Evolutionary conservation across 2,888 invertebrate species (phyloP).

Genomic region (Cyrtodaria siliqua): DNA sequence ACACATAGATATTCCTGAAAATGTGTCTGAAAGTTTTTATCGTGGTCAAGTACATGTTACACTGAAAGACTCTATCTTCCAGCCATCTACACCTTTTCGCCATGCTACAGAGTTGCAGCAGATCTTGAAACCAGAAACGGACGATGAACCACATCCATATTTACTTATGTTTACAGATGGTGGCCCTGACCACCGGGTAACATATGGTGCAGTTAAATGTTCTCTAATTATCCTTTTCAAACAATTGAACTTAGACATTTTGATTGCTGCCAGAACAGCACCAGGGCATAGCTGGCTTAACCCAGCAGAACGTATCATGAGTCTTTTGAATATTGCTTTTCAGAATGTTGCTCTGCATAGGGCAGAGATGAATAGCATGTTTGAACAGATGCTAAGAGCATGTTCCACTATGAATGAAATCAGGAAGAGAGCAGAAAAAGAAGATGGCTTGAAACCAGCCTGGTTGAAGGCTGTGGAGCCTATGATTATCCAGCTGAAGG

Average conservation of each 20-base stretch:
- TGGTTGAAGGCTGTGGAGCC: constrained; percentile 37
- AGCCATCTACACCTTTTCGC: constrained; percentile 29
- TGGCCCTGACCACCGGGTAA: constrained; percentile 29
- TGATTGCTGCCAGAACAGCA: constrained; percentile 45
- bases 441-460: constrained; percentile 22
- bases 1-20: constrained; percentile 47
- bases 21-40: constrained; percentile 46
- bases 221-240: constrained; percentile 29
- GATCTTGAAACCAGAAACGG: constrained; percentile 12
- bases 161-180: constrained; percentile 33
- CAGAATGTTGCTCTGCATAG: constrained; percentile 53
- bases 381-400: constrained; percentile 39
- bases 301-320: constrained; percentile 63
- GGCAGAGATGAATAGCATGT: constrained; percentile 20
- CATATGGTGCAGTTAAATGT: constrained; percentile 28
- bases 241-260: constrained; percentile 12
- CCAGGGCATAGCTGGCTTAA: constrained; percentile 59
- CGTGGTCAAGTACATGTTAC: constrained; percentile 49
- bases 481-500: constrained; percentile 21
- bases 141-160: constrained; percentile 5
- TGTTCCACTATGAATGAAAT: constrained; percentile 50
- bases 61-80: constrained; percentile 54
- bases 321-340: constrained; percentile 49
- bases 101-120: constrained; percentile 27
- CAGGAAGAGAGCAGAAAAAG: constrained; percentile 44